Evolutionary conservation across 1,140 invertebrate genomes (phyloP).

Genomic region (Sminthurinus signatus): DNA sequence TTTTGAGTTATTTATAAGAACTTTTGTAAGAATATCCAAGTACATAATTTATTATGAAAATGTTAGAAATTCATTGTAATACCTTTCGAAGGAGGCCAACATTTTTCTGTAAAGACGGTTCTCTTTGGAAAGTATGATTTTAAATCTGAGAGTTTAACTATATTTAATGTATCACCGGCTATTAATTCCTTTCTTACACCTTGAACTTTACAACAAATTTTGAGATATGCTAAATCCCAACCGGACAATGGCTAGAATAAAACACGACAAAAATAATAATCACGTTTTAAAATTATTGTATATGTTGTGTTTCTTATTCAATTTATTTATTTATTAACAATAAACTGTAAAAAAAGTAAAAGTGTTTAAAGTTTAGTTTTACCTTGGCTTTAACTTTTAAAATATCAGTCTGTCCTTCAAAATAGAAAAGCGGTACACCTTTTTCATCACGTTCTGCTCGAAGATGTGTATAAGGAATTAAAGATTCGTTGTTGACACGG

Average conservation of each 20-base stretch:
- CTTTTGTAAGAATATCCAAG: no score
- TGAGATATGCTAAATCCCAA: constrained; percentile 86
- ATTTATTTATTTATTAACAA: no score
- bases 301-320: no score
- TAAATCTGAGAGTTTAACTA: constrained; percentile 81
- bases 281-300: no score
- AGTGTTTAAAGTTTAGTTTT: no score
- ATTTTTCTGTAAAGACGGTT: constrained; percentile 58
- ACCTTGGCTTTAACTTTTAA: constrained; percentile 70
- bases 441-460: constrained; percentile 56
- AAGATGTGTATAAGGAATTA: constrained; percentile 79
- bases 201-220: constrained; percentile 90
- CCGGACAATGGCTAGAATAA: constrained; percentile 55
- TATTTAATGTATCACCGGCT: constrained; percentile 77
- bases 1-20: no score
- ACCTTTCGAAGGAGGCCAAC: constrained; percentile 31
- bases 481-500: constrained; percentile 85
- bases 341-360: no score
- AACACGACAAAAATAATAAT: no score
- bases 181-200: constrained; percentile 84
- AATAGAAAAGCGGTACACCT: constrained; percentile 89
- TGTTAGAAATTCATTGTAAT: no score
- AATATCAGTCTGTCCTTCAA: constrained; percentile 86
- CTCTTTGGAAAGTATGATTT: constrained; percentile 82
- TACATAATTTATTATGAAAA: no score